Evolutionary conservation across 2,797 vertebrate genomes (phyloP).

Genomic region (Calcarius lapponicus): DNA sequence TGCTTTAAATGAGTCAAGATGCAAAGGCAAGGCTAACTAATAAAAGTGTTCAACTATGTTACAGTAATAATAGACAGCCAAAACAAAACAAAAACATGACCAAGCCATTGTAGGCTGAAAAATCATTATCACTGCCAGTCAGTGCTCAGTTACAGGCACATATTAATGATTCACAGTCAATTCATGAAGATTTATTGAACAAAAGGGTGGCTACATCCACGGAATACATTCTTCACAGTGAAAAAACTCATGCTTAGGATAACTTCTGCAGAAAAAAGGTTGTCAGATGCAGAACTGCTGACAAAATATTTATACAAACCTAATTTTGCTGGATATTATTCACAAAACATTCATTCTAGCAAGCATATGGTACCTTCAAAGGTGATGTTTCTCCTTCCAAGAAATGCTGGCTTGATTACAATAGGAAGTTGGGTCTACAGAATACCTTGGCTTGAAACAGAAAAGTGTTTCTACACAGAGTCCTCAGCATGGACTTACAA

Average conservation of each 20-base stretch:
- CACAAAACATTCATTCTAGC: neutral
- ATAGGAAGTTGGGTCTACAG: neutral
- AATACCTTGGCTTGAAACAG: neutral
- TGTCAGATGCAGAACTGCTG: neutral
- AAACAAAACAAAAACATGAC: neutral
- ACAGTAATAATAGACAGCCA: neutral
- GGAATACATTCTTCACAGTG: neutral
- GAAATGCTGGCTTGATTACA: neutral
- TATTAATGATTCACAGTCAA: neutral
- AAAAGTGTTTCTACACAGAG: neutral
- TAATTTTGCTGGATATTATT: neutral
- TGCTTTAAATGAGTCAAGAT: neutral
- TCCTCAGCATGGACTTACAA: neutral
- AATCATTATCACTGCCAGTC: neutral
- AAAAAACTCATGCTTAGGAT: neutral
- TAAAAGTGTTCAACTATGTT: neutral
- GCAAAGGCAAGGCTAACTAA: neutral
- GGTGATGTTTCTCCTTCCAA: constrained; percentile 8
- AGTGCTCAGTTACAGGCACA: neutral
- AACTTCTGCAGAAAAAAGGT: neutral
- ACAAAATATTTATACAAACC: constrained; percentile 10
- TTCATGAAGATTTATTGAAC: neutral
- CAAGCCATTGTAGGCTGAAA: neutral
- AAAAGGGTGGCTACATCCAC: neutral
- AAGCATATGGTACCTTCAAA: constrained; percentile 10